Evolutionary conservation across 2,888 invertebrate species (phyloP).

Genomic region (Tuta absoluta): DNA sequence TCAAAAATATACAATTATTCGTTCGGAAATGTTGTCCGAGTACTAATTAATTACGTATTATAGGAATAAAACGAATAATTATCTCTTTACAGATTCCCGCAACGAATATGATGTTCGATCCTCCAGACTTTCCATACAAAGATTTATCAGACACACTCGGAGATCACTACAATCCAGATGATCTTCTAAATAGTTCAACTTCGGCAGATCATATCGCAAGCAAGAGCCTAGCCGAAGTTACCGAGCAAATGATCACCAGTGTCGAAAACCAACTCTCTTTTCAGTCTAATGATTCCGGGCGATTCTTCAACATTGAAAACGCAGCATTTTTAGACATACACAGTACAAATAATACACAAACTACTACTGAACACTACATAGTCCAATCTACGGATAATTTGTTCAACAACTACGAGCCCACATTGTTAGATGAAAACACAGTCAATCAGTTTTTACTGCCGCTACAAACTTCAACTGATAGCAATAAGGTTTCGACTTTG

Average conservation of each 20-base stretch:
- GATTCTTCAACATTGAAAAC: slow-evolving; percentile 57
- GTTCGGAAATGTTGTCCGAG: slow-evolving; percentile 6
- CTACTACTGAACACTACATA: slow-evolving; percentile 51
- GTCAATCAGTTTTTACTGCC: slow-evolving; percentile 73
- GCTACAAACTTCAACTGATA: slow-evolving; percentile 46
- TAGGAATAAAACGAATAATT: slow-evolving; percentile 1
- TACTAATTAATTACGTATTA: background rate
- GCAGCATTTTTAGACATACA: slow-evolving; percentile 40
- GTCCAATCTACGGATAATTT: slow-evolving; percentile 57
- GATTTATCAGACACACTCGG: slow-evolving; percentile 57
- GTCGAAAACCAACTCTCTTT: slow-evolving; percentile 57
- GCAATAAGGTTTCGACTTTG: slow-evolving; percentile 24
- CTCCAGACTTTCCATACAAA: slow-evolving; percentile 72
- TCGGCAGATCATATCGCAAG: slow-evolving; percentile 31
- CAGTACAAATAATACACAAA: slow-evolving; percentile 39
- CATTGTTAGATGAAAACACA: slow-evolving; percentile 68
- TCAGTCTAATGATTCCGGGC: slow-evolving; percentile 60
- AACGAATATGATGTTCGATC: slow-evolving; percentile 70
- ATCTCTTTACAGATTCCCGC: slow-evolving; percentile 28
- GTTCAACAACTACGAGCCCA: slow-evolving; percentile 65
- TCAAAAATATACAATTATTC: slow-evolving; percentile 12
- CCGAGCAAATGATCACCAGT: slow-evolving; percentile 48
- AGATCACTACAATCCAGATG: slow-evolving; percentile 61
- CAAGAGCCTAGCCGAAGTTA: slow-evolving; percentile 44
- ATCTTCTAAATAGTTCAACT: slow-evolving; percentile 44